Conservation (phyloP, 2,888 invertebrate species). For the Trisateles emortualis region DNA sequence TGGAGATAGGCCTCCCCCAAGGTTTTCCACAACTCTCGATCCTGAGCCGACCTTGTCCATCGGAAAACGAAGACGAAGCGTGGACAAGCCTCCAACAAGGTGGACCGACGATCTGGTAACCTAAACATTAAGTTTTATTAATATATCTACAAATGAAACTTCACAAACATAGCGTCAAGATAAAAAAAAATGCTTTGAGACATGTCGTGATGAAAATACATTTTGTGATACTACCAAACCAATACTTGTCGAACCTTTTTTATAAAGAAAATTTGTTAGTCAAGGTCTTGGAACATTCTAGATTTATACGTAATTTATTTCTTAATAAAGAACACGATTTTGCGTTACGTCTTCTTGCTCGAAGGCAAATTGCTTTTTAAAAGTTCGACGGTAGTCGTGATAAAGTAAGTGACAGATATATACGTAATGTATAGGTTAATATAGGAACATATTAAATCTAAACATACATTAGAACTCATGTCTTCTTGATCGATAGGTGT, state of each 20-base stretch:
- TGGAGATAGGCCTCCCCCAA: no score
- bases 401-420: no score
- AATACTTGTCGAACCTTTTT: conserved; percentile 31
- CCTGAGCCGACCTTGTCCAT: no score
- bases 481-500: no score
- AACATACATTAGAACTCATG: no score
- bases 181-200: conserved; percentile 20
- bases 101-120: no score
- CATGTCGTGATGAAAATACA: conserved; percentile 30
- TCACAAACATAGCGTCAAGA: conserved; percentile 18
- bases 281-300: conserved; percentile 20
- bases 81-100: no score
- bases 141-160: conserved; percentile 7
- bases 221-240: conserved; percentile 23
- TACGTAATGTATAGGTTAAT: no score
- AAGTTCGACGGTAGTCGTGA: background rate
- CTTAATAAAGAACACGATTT: conserved; percentile 25
- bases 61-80: no score
- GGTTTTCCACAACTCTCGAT: no score
- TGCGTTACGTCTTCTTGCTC: background rate
- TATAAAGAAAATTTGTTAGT: conserved; percentile 35
- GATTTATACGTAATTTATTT: conserved; percentile 33
- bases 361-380: background rate
- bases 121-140: no score
- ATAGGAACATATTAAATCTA: no score